Base-by-base conservation (phyloP, 2,888 invertebrate genomes). In the Temnothorax ravouxi region DNA sequence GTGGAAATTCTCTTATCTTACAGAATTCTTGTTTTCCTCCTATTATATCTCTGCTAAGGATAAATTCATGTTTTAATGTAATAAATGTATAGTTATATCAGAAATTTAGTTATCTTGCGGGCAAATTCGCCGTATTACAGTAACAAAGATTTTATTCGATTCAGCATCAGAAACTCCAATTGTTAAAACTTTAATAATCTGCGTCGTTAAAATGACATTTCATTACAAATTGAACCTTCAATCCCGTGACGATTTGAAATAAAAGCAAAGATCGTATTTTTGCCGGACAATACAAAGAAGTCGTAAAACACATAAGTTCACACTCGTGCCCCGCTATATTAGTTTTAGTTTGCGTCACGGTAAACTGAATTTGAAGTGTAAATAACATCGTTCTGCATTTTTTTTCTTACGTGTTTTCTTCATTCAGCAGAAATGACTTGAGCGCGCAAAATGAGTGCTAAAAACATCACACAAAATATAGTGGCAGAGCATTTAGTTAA, bases 1-100 rank as follows among this genome's bases (percentile, higher is more conserved):
- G 9, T 34, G 34, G 5, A 34, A 34, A 34, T 0, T 34, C 6
- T n/a, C 41, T 67, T 3, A 13, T 41, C 54, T 54, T 54, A 3
- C 2, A 2, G 29, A 77, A 25, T 54, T 64, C 25, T 66, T 44
- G 9, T 38, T 34, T 67, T 15, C 9, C 9, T 41, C 3, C 1
- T 67, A 54, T 25, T 41, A 38, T 18, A 38, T 18, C 18, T 76
- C 18, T 29, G 4, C 21, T 62, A 75, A 21, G 21, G 0, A 61
- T 50, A 75, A 62, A 62, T 62, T 50, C n/a, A 56, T 67, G 6
- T 67, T 77, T 67, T n/a, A 29, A 44, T 15, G 15, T 41, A 50
- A 11, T 18, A 47, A 44, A 67, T 47, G 44, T 8, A 61, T 8
- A 61, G 4, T 47, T 79, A 21, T 21, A 77, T 56, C 4, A 44